Evolutionary conservation across 2,113 vertebrate genomes (phyloP).

Genomic region (Eolophus roseicapilla): DNA sequence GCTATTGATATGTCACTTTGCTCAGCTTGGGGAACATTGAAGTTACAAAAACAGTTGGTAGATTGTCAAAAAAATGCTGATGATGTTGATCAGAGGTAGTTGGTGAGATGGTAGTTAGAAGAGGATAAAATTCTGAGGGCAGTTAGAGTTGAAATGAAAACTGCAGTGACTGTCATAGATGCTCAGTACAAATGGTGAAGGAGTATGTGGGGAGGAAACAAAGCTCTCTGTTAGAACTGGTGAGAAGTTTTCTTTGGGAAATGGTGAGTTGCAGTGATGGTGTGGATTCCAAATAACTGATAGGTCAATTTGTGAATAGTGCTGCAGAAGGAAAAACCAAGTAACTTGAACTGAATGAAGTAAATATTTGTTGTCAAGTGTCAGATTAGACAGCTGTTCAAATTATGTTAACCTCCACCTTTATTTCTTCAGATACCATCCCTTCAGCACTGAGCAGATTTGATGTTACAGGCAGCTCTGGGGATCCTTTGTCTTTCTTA

Average conservation of each 20-base stretch:
- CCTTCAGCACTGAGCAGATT: neutral
- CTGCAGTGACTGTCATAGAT: neutral
- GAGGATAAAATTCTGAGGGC: neutral
- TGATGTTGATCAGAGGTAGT: neutral
- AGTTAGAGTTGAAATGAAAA: neutral
- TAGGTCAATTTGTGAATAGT: neutral
- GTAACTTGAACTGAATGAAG: neutral
- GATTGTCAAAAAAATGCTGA: neutral
- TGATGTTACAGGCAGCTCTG: neutral
- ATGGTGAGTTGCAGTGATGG: neutral
- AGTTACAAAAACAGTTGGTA: neutral
- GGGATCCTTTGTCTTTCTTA: neutral
- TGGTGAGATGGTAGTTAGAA: neutral
- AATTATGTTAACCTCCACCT: neutral
- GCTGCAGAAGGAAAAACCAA: neutral
- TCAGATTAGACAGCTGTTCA: neutral
- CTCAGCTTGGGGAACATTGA: neutral
- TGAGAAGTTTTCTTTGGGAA: neutral
- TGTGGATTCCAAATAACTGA: neutral
- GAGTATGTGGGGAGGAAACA: accelerated
- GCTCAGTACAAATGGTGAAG: neutral
- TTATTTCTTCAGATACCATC: neutral
- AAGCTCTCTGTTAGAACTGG: neutral
- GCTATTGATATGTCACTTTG: neutral
- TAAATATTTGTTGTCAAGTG: neutral